Conservation (phyloP, 30 jellyfish, hydroid and myxozoan species). For the Morbakka virulenta region DNA sequence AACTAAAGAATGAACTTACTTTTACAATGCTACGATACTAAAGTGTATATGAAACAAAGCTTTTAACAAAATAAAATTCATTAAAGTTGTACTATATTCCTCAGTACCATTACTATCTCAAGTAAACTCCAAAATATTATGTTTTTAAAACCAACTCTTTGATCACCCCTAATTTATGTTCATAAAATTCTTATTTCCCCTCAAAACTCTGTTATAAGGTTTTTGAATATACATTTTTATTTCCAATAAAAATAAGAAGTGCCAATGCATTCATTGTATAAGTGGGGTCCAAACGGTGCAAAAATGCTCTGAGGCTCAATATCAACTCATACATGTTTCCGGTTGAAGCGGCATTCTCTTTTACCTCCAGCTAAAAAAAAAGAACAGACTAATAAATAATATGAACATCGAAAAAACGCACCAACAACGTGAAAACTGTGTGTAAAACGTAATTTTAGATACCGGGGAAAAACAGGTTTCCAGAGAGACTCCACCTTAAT, state of each 20-base stretch:
- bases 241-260: neutral
- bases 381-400: neutral
- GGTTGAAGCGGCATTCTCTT: constrained; percentile 39
- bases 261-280: constrained; percentile 11
- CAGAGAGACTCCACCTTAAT: neutral
- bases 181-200: too few relatives aligned
- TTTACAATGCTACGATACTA: too few relatives aligned
- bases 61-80: too few relatives aligned
- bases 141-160: too few relatives aligned
- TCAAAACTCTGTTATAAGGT: too few relatives aligned
- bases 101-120: too few relatives aligned
- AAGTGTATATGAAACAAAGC: too few relatives aligned
- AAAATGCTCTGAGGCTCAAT: neutral
- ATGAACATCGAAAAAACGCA: neutral
- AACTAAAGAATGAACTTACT: too few relatives aligned
- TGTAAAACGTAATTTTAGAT: neutral
- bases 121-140: too few relatives aligned
- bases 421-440: neutral
- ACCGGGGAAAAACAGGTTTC: neutral
- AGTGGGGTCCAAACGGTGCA: constrained; percentile 32
- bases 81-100: too few relatives aligned
- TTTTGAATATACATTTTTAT: too few relatives aligned
- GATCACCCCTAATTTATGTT: too few relatives aligned
- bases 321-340: constrained; percentile 4
- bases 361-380: constrained; percentile 31